Evolutionary conservation across 2,888 invertebrate species (phyloP).

Genomic region (Alviniconcha strummeri): DNA sequence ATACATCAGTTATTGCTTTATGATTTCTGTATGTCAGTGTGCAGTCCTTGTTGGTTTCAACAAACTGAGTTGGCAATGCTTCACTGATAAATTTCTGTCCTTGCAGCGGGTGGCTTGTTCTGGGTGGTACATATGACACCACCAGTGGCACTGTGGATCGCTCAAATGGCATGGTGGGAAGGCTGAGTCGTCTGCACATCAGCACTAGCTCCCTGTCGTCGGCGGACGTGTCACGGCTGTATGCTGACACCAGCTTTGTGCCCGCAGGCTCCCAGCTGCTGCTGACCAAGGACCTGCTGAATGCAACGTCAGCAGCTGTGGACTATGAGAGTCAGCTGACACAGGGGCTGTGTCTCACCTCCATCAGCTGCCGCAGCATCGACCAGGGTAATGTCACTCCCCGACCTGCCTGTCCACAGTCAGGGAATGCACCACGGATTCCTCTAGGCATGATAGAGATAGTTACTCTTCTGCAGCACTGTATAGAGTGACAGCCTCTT

Average conservation of each 20-base stretch:
- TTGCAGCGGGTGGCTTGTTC: conserved; percentile 48
- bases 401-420: no score
- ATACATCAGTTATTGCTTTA: no score
- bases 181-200: conserved; percentile 48
- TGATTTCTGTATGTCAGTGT: no score
- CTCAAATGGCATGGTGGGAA: conserved; percentile 45
- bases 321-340: conserved; percentile 47
- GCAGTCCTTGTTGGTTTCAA: no score
- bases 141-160: conserved; percentile 35
- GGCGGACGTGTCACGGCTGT: conserved; percentile 37
- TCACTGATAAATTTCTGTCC: background rate
- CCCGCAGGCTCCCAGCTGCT: conserved; percentile 34
- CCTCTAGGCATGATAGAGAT: no score
- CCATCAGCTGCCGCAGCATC: background rate
- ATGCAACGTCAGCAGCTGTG: conserved; percentile 35
- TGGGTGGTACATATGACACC: conserved; percentile 44
- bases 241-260: conserved; percentile 28
- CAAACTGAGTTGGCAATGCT: no score
- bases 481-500: no score
- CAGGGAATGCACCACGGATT: no score
- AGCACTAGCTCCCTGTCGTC: conserved; percentile 41
- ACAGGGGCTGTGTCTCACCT: conserved; percentile 28
- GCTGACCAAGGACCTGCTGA: conserved; percentile 40
- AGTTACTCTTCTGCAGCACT: no score
- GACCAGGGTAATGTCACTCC: conserved; percentile 2